A percentile compares a stretch with the other conserved stretches of the same genome.
phyloP scores from a whole-genome alignment of 2,113 vertebrate genomes.

The Paramisgurnus dabryanus region DNA sequence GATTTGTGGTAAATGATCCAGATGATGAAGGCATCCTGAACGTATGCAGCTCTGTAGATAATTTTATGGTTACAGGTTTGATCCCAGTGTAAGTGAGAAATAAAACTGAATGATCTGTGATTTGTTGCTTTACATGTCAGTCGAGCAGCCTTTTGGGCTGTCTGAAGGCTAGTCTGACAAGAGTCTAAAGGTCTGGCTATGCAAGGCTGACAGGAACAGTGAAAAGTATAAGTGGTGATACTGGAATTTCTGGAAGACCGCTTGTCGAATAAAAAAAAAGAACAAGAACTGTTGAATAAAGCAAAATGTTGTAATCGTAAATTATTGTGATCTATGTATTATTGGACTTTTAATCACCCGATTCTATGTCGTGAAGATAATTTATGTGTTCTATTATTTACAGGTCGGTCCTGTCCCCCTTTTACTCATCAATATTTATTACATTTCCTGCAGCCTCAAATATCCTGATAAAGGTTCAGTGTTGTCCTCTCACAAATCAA shows the following conservation, averaged over 20 bases:
- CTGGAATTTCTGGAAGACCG: neutral
- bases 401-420: neutral
- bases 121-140: too few species aligned
- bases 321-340: neutral
- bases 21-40: neutral
- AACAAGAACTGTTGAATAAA: too few species aligned
- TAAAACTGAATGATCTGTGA: too few species aligned
- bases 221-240: too few species aligned
- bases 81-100: neutral
- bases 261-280: too few species aligned
- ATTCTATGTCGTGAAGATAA: neutral
- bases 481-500: constrained; percentile 51
- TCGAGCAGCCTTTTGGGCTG: too few species aligned
- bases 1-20: constrained; percentile 13
- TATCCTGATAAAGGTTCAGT: constrained; percentile 41
- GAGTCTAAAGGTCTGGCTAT: too few species aligned
- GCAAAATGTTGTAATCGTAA: neutral
- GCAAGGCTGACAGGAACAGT: too few species aligned
- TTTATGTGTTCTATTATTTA: constrained; percentile 15
- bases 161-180: too few species aligned
- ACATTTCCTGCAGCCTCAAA: constrained; percentile 28
- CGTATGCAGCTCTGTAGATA: neutral
- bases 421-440: constrained; percentile 7
- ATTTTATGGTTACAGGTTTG: neutral
- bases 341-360: constrained; percentile 3